Evolutionary conservation across 2,797 vertebrate species (phyloP), one percentile per base, ranked within the genome.

Genomic region (Danio albolineatus): DNA sequence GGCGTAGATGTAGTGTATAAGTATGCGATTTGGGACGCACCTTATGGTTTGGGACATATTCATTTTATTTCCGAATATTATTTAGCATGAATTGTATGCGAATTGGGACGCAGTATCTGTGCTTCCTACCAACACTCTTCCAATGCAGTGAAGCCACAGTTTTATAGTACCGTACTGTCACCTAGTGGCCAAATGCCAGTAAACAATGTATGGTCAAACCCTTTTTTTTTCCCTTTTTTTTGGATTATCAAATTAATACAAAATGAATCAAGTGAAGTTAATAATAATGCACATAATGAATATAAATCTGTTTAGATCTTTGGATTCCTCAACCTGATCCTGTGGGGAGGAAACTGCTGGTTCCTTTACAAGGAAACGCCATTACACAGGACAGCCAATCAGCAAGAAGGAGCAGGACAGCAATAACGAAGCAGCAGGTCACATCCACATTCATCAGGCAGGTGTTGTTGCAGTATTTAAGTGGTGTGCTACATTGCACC

Each of bases 331-430:
- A 95, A 93, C 86, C 92, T 95, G 67, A 86, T 95, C 84, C 90
- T 95, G 86, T 95, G 95, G 95, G 93, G 90, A 12, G 94, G 93
- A 84, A 95, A 95, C 89, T 93, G 93, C 90, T 96, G 95, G 95
- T 95, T 95, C 86, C 93, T 95, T 79, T 95, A 92, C 88, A 94
- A 95, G 88, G 94, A 95, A 90, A 95, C 95, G 7, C 78, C 91
- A 0, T 95, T 94, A 91, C 90, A 91, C 39, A 91, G 88, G 54
- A 86, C 80, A 51, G 71, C 59, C 36, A 62, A 86, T n/a, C 90
- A 86, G 21, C 94, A 94, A 86, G 92, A 91, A 81, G 93, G 92
- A 1, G 89, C 91, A 2, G 9, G 49, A n/a, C 69, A 82, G 16
- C 60, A 78, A 8, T 82, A 57, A 77, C 53, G 12, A 71, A 81